Evolutionary conservation across 1,140 invertebrate genomes (phyloP), one percentile per base, ranked within the genome.

Genomic region (Trachelipus rathkii): DNA sequence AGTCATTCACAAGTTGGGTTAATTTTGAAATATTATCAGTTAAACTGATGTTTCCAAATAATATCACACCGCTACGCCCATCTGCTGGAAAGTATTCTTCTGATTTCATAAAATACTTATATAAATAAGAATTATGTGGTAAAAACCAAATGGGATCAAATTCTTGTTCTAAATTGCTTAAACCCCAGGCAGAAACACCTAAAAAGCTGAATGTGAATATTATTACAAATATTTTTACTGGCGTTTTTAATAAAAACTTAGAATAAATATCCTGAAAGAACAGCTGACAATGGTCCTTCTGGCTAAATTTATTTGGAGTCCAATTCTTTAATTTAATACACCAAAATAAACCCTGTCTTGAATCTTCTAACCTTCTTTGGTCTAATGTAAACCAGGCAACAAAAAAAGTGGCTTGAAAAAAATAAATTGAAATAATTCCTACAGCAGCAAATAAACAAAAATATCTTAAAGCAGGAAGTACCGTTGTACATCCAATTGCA

Each of bases 31-130:
- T 87, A 84, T 92, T 89, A 60, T 86, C 77, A 9, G 86, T 85
- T 78, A 92, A 91, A 84, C 91, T 87, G 60, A 91, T 86, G 74
- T 89, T 84, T 66, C 91, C 89, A 81, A 92, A 86, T 83, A 91
- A 90, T 10, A 93, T 83, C 66, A 87, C 87, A 15, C 87, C 90
- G 21, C 50, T 24, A n/a, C 75, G 72, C 44, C 78, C 80, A 13
- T 72, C 74, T 10, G 77, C 74, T 13, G 82, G 77, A 71, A 79
- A 83, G 46, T 78, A 83, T 13, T 81, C 67, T n/a, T 72, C 73
- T 21, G 77, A 75, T 50, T 79, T 80, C 43, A 71, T 74, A 66
- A 82, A 80, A 68, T 72, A 83, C n/a, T 79, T 44, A 44, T 74
- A 77, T 7, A 83, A 67, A 76, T 83, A 82, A 0, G 87, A 87